Base-by-base conservation (phyloP, 2,113 vertebrate genomes). In the Pygoscelis antarcticus region DNA sequence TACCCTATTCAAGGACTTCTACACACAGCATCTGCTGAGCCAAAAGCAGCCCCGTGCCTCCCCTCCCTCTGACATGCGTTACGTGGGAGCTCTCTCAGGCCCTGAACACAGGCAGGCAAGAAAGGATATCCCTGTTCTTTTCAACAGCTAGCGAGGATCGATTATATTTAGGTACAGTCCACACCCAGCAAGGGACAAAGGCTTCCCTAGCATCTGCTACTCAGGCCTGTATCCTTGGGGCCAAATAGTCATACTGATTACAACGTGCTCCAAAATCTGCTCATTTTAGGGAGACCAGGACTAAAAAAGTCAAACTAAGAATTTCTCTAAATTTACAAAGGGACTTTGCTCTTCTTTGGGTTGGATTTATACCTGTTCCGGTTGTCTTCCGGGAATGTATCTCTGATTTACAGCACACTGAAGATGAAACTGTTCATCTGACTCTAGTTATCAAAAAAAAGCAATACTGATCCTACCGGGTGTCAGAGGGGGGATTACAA, bases 381-480 rank as follows among this genome's bases (percentile, higher is more conserved):
- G 29, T 55, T 89, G 42, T 60, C 82, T 60, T 87, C 13, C 25
- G 34, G 51, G 22, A 88, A 65, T 55, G 61, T 64, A 75, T 51
- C 47, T 60, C 74, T 71, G 68, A 78, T 83, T 60, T 75, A 76
- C n/a, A 86, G 46, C 29, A 71, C 0, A 0, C 16, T 55, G 55
- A 81, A 78, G 76, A 90, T 38, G 46, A 87, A 97, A 86, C 62
- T 36, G 32, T 78, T 64, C 92, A 86, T 93, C 90, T 97, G 88
- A 94, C 26, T 96, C 90, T 52, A 68, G 88, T 93, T 96, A 95
- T 38, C 62, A 86, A 46, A 84, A 81, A 81, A 94, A 64, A 65
- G 25, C 79, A 70, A 88, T 34, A 32, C n/a, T 76, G 62, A 95
- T 74, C 90, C 90, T 54, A 76, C 6, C 6, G 12, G 70, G 78